Evolutionary conservation across 2,888 invertebrate species (phyloP), one percentile per base, ranked within the genome.

Genomic region (Calliopum simillimum): DNA sequence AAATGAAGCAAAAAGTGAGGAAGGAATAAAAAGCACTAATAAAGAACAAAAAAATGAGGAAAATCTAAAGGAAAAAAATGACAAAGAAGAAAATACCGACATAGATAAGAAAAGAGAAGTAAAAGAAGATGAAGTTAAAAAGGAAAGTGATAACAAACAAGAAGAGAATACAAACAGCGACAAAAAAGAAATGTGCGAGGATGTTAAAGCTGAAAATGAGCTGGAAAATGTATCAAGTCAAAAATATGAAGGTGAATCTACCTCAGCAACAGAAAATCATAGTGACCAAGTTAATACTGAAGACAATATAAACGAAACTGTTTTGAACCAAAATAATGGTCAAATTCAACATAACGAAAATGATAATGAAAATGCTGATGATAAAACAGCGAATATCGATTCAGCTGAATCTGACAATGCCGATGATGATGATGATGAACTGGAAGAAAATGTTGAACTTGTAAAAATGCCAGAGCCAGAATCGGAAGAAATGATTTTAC

Each of bases 381-480:
- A 46, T 14, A 67, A 58, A 23, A 58, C 56, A 14, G 58, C 33
- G 8, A 4, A 33, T 33, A 33, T 33, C 1, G 25, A 51, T 33
- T 4, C n/a, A 19, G 51, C 46, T 43, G 71, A 63, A 12, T 61
- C 73, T 21, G 51, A 63, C 5, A 71, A 71, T 41, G 74, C 72
- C 44, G 71, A 71, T 63, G 73, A 70, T 66, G 71, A 69, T 58
- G 71, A 71, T 21, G 59, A 68, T 62, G 68, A 71, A 19, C 69
- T 70, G 11, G 71, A 51, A 21, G 74, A 73, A 59, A 74, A 74
- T 23, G 70, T 75, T 5, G 76, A 76, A 51, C 68, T 76, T 53
- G 71, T 77, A 23, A 75, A 76, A 51, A 71, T 76, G 8, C 76
- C 77, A 43, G 75, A 67, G 47, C 62, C 61, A 1, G 74, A 72